Evolutionary conservation across 2,113 vertebrate species (phyloP).

Genomic region (Pachycephala philippinensis): DNA sequence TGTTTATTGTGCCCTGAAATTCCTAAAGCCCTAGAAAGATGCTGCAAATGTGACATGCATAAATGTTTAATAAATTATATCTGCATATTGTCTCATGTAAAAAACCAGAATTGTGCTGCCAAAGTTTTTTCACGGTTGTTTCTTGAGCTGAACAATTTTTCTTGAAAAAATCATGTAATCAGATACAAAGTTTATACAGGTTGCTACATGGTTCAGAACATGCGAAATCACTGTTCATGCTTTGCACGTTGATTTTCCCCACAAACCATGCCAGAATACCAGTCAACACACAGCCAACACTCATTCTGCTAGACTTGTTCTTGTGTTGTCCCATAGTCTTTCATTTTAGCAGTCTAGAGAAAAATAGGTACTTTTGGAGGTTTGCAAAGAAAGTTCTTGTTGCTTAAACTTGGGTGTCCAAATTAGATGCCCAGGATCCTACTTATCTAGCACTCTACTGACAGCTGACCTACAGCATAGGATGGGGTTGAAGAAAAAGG

Average conservation of each 20-base stretch:
- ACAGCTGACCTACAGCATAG: not conserved
- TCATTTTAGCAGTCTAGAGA: not conserved
- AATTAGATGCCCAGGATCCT: not conserved
- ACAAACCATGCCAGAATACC: not conserved
- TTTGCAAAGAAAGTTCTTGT: not conserved
- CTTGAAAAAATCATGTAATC: not conserved
- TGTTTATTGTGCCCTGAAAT: not conserved
- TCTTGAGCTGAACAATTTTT: not conserved
- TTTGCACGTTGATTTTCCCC: not conserved
- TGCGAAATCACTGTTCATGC: not conserved
- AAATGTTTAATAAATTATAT: not conserved
- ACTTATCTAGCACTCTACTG: not conserved
- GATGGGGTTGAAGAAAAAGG: not conserved
- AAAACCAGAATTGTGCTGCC: not conserved
- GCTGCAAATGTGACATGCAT: not conserved
- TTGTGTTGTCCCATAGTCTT: not conserved
- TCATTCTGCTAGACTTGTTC: not conserved
- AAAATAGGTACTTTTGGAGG: not conserved
- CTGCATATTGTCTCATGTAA: not conserved
- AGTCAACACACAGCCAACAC: not conserved
- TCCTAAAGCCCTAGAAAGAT: not conserved
- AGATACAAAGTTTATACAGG: not conserved
- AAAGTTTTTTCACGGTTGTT: not conserved
- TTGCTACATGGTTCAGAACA: not conserved
- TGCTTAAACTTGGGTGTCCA: not conserved